Conservation (phyloP, 2,797 vertebrate genomes). For the Todus mexicanus region DNA sequence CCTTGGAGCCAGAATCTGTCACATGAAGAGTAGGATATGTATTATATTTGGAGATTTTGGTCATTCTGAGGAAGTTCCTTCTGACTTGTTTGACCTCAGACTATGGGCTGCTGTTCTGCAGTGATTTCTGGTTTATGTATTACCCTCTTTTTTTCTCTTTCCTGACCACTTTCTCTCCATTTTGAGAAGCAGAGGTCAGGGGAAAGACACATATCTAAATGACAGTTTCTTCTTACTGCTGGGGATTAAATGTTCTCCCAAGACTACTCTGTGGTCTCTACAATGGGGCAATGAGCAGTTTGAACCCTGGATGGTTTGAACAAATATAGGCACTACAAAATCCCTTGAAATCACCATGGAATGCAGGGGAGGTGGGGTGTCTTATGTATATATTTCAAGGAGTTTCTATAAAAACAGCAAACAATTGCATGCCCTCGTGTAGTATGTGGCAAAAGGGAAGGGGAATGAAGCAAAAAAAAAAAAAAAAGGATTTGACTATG, state of each 20-base stretch:
- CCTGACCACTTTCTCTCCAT: background rate
- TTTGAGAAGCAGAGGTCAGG: background rate
- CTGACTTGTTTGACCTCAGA: background rate
- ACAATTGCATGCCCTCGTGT: background rate
- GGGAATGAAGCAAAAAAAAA: background rate
- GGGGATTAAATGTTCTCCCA: background rate
- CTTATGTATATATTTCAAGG: background rate
- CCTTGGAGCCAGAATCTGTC: background rate
- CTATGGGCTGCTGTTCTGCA: background rate
- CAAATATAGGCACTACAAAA: background rate
- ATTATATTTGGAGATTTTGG: background rate
- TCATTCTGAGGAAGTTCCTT: background rate
- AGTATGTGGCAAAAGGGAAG: background rate
- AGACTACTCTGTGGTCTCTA: background rate
- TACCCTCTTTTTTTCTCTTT: background rate
- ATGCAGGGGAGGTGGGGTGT: accelerated
- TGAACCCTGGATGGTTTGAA: background rate
- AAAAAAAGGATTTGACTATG: background rate
- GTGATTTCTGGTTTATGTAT: background rate
- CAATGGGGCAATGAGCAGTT: background rate
- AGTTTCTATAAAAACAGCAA: background rate
- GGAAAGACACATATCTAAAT: background rate
- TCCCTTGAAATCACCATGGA: background rate
- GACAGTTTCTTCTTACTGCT: background rate
- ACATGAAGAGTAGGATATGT: too few species aligned